These are phyloP conservation scores for Drosophila arizonae DNA, from an alignment of 1,140 invertebrate species.

Conservation along the genomic window DNA sequence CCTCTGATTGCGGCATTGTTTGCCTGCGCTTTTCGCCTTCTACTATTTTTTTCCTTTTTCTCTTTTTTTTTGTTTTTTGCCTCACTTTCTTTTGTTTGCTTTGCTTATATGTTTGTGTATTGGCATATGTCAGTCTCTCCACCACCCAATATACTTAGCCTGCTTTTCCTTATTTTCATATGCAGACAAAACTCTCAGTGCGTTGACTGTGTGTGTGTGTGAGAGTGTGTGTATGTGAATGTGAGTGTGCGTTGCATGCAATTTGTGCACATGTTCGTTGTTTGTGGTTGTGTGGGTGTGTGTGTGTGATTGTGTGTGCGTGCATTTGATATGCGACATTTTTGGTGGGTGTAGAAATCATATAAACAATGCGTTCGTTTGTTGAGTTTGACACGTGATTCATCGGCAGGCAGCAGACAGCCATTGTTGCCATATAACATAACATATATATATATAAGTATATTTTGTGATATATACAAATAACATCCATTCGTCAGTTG, in stretches of 20 bases:
- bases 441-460: slow-evolving; percentile 15
- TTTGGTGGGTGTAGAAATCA: slow-evolving; percentile 36
- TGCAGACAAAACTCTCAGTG: slow-evolving; percentile 24
- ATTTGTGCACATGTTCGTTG: slow-evolving; percentile 26
- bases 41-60: slow-evolving; percentile 1
- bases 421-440: slow-evolving; percentile 13
- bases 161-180: slow-evolving; percentile 23
- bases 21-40: slow-evolving; percentile 8
- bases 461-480: slow-evolving; percentile 24
- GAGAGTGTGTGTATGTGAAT: slow-evolving; percentile 1
- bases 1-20: slow-evolving; percentile 81
- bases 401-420: slow-evolving; percentile 34
- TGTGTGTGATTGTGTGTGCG: slow-evolving; percentile 4
- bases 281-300: neutral
- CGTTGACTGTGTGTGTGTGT: slow-evolving; percentile 9
- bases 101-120: slow-evolving; percentile 1
- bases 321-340: slow-evolving; percentile 28
- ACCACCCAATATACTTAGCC: slow-evolving; percentile 34
- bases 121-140: slow-evolving; percentile 21
- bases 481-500: slow-evolving; percentile 41
- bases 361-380: slow-evolving; percentile 37
- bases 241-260: slow-evolving; percentile 57
- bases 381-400: slow-evolving; percentile 36
- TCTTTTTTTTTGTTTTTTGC: slow-evolving; percentile 11
- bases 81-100: slow-evolving; percentile 16